phyloP scores from a whole-genome alignment of 2,888 invertebrate genomes.

The Amorpha juglandis region DNA sequence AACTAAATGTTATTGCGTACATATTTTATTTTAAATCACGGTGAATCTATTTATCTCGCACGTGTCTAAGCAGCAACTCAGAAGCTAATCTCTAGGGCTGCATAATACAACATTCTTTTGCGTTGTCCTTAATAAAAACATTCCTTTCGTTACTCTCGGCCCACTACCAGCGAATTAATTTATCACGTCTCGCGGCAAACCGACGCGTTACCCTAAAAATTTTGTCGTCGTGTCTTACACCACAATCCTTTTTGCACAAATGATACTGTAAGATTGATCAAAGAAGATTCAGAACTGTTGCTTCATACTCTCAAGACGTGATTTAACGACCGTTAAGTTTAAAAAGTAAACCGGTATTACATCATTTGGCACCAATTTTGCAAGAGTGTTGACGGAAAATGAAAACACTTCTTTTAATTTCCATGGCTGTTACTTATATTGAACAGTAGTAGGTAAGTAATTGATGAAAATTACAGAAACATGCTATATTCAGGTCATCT shows the following conservation, averaged over 20 bases:
- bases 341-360: constrained; percentile 39
- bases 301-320: constrained; percentile 16
- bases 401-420: neutral
- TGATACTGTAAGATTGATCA: constrained; percentile 42
- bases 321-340: constrained; percentile 22
- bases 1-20: too few species aligned
- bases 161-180: constrained; percentile 30
- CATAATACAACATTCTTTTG: constrained; percentile 22
- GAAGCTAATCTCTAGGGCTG: constrained; percentile 23
- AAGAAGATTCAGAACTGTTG: constrained; percentile 32
- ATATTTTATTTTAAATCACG: too few species aligned
- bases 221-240: constrained; percentile 42
- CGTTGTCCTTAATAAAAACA: constrained; percentile 22
- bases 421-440: neutral
- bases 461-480: neutral
- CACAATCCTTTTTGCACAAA: constrained; percentile 39
- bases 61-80: constrained; percentile 15
- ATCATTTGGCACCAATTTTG: constrained; percentile 31
- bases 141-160: constrained; percentile 6
- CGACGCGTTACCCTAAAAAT: constrained; percentile 38
- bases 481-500: neutral
- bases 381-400: constrained; percentile 15
- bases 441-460: neutral
- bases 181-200: constrained; percentile 39
- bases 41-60: neutral